Evolutionary conservation across 2,888 invertebrate genomes (phyloP).

Genomic region (Spicauda simplicius): DNA sequence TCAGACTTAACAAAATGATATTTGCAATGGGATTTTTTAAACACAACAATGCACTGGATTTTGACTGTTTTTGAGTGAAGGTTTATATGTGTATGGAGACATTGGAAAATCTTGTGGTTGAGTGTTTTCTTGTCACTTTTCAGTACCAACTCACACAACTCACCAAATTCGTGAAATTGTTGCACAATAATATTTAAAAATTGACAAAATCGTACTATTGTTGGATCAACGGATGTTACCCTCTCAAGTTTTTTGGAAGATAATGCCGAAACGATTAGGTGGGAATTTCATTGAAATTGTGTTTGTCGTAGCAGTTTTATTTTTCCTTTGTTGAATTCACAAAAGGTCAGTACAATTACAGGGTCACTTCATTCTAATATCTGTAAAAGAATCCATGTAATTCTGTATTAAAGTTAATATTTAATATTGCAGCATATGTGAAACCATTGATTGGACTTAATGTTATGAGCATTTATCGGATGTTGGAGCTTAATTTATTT

Average conservation of each 20-base stretch:
- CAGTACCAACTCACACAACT: conserved; percentile 73
- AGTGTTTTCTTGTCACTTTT: conserved; percentile 80
- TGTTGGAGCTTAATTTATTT: conserved; percentile 77
- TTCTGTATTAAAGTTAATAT: conserved; percentile 82
- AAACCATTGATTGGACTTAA: conserved; percentile 80
- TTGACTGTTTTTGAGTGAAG: conserved; percentile 27
- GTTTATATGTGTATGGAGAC: conserved; percentile 23
- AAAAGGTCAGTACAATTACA: conserved; percentile 80
- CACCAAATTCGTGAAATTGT: conserved; percentile 67
- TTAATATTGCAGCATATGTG: conserved; percentile 84
- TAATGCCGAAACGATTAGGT: conserved; percentile 48
- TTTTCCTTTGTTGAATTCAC: conserved; percentile 43
- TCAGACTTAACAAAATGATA: conserved; percentile 11
- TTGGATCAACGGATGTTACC: conserved; percentile 48
- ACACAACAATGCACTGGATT: conserved; percentile 43
- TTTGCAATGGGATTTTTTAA: conserved; percentile 18
- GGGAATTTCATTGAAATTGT: conserved; percentile 54
- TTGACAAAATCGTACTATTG: conserved; percentile 45
- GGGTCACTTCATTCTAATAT: conserved; percentile 73
- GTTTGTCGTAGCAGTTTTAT: conserved; percentile 42
- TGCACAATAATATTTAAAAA: conserved; percentile 57
- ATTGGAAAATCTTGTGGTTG: conserved; percentile 52
- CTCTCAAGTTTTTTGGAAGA: conserved; percentile 49
- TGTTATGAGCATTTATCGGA: conserved; percentile 76
- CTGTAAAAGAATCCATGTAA: conserved; percentile 64